phyloP scores from a whole-genome alignment of 2,888 invertebrate genomes.

The Thalpophila matura region DNA sequence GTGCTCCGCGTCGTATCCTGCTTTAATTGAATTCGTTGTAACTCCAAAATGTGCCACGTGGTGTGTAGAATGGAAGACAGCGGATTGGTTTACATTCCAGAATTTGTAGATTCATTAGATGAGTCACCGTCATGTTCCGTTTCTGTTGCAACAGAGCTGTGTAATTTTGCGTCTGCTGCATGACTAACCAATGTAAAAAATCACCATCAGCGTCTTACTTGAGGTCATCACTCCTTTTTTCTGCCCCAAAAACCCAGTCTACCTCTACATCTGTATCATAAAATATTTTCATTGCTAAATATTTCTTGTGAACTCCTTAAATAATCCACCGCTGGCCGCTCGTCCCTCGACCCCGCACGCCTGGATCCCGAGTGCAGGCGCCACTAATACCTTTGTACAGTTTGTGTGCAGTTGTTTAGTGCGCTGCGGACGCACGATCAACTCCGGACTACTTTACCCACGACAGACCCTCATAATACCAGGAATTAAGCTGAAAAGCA shows the following conservation, averaged over 20 bases:
- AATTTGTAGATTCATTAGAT: not conserved
- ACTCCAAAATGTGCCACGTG: constrained; percentile 54
- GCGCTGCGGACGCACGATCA: constrained; percentile 16
- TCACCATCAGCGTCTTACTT: too few relatives aligned
- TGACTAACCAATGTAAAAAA: not conserved
- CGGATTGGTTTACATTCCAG: not conserved
- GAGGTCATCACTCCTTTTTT: too few relatives aligned
- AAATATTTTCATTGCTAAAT: too few relatives aligned
- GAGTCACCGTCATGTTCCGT: not conserved
- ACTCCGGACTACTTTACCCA: constrained; percentile 2
- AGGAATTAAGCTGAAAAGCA: not conserved
- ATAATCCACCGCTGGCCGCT: not conserved
- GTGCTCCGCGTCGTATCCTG: constrained; percentile 51
- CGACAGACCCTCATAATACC: not conserved
- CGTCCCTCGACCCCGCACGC: not conserved
- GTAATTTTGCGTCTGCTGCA: not conserved
- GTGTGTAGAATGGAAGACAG: not conserved
- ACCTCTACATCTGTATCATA: too few relatives aligned
- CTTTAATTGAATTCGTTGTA: constrained; percentile 72
- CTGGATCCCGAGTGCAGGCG: constrained; percentile 18
- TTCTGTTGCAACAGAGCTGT: not conserved
- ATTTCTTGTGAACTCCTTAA: too few relatives aligned
- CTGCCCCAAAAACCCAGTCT: not conserved
- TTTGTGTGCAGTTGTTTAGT: constrained; percentile 65
- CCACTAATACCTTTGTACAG: constrained; percentile 68